phyloP scores from a whole-genome alignment of 2,888 invertebrate genomes.

The Apocheima hispidaria region DNA sequence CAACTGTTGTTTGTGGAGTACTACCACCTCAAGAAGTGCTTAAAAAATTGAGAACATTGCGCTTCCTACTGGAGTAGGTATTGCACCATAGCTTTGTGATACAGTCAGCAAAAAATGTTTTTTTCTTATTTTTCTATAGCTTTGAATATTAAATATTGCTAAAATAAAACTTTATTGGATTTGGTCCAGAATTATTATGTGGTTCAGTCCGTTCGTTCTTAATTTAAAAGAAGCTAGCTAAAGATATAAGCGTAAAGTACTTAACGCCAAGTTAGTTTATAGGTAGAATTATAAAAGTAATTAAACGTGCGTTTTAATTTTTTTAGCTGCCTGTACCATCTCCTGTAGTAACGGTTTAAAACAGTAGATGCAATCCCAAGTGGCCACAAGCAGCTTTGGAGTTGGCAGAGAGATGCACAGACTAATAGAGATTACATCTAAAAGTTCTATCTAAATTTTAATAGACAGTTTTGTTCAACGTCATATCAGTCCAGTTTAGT shows the following conservation, averaged over 20 bases:
- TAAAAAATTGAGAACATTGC: constrained; percentile 3
- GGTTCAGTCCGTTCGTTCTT: too few relatives aligned
- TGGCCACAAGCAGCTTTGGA: background rate
- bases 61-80: background rate
- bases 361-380: background rate
- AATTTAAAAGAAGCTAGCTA: too few relatives aligned
- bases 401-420: background rate
- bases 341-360: background rate
- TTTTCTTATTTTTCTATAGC: too few relatives aligned
- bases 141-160: too few relatives aligned
- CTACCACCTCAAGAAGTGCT: constrained; percentile 6
- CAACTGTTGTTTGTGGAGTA: constrained; percentile 2
- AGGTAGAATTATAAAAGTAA: background rate
- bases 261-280: too few relatives aligned
- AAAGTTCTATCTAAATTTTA: too few relatives aligned
- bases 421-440: constrained; percentile 1
- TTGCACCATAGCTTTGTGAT: background rate
- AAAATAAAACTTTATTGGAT: too few relatives aligned
- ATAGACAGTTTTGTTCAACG: background rate
- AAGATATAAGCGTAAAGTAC: too few relatives aligned
- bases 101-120: background rate
- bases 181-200: too few relatives aligned
- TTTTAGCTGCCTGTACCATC: background rate
- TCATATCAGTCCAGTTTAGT: background rate
- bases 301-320: background rate